phyloP scores from a whole-genome alignment of 1,140 invertebrate species.

The Akabosia matsudoensis region DNA sequence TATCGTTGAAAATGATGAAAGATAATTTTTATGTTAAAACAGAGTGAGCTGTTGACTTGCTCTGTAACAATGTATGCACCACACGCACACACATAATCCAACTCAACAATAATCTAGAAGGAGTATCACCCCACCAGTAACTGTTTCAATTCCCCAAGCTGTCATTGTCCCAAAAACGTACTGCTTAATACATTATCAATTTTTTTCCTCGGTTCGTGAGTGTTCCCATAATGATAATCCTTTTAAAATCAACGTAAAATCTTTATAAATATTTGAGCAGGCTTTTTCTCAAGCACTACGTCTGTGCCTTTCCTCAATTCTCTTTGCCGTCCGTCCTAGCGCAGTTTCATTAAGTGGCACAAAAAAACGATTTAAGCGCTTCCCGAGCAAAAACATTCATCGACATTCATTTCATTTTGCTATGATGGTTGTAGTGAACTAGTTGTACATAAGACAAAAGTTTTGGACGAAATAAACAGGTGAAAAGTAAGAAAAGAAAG shows the following conservation, averaged over 20 bases:
- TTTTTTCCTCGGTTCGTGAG: not conserved
- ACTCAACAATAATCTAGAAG: not conserved
- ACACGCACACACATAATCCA: not conserved
- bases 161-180: slow-evolving; percentile 1
- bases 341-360: too few relatives aligned
- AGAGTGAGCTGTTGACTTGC: too few relatives aligned
- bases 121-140: not conserved
- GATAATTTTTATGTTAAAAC: too few relatives aligned
- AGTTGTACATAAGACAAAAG: too few relatives aligned
- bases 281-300: not conserved
- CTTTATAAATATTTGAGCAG: not conserved
- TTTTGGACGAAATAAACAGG: too few relatives aligned
- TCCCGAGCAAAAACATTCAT: not conserved
- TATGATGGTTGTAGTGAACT: too few relatives aligned
- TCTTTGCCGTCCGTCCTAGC: too few relatives aligned
- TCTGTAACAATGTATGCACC: not conserved
- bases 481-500: too few relatives aligned
- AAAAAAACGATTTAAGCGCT: too few relatives aligned
- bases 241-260: not conserved
- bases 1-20: too few relatives aligned
- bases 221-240: not conserved
- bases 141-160: slow-evolving; percentile 6
- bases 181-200: not conserved
- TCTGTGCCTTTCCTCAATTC: too few relatives aligned
- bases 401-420: too few relatives aligned